A percentile compares a stretch with the other conserved stretches of the same genome.
phyloP scores from a whole-genome alignment of 2,113 vertebrate species.

The Nothobranchius furzeri region DNA sequence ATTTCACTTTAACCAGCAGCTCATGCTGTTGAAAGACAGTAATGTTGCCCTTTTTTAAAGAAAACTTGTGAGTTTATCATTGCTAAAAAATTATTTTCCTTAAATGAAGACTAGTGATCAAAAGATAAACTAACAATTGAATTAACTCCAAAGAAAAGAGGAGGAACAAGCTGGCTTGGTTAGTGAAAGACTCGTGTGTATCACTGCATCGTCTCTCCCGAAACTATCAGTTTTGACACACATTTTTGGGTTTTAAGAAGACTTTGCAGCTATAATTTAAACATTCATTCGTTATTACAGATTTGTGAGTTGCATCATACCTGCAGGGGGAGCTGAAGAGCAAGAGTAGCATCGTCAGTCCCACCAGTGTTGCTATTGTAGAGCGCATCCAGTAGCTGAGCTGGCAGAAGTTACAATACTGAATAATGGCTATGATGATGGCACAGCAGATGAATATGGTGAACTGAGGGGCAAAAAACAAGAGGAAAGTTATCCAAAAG shows the following conservation, averaged over 20 bases:
- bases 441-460: slow-evolving; percentile 91
- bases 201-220: no score
- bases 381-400: slow-evolving; percentile 99
- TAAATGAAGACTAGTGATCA: no score
- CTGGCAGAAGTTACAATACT: slow-evolving; percentile 99
- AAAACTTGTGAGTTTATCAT: no score
- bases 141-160: no score
- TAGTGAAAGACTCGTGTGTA: background rate
- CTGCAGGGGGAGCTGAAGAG: slow-evolving; percentile 84
- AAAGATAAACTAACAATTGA: no score
- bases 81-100: no score
- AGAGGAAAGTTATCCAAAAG: background rate
- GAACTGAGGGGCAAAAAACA: slow-evolving; percentile 73
- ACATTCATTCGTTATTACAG: background rate
- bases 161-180: background rate
- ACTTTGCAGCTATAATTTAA: background rate
- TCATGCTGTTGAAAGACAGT: no score
- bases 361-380: slow-evolving; percentile 87
- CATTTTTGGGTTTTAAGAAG: background rate
- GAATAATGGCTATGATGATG: slow-evolving; percentile 89
- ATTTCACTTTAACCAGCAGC: no score
- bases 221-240: background rate
- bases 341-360: slow-evolving; percentile 83
- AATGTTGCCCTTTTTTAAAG: no score
- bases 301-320: slow-evolving; percentile 22